Conservation (phyloP, 2,888 invertebrate genomes). For the Mesochorus sp. region DNA sequence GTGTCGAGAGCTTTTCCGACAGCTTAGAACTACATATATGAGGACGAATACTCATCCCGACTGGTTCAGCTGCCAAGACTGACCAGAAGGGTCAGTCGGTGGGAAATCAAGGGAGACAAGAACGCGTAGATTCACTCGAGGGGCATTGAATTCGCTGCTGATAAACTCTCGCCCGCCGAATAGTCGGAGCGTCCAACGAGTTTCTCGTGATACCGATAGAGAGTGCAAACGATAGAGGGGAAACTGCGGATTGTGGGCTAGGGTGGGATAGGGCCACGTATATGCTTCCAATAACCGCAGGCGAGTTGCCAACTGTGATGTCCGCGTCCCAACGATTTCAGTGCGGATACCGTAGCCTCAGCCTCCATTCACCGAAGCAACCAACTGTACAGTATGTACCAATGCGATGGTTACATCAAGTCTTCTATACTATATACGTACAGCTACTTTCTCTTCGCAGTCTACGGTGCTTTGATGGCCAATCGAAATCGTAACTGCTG, state of each 20-base stretch:
- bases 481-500: constrained; percentile 46
- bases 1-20: not conserved
- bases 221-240: constrained; percentile 34
- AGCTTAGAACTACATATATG: not conserved
- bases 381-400: not conserved
- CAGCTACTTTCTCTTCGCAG: constrained; percentile 33
- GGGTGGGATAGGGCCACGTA: constrained; percentile 57
- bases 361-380: constrained; percentile 12
- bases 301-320: constrained; percentile 76
- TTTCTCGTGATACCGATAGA: constrained; percentile 15
- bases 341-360: not conserved
- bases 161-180: constrained; percentile 50
- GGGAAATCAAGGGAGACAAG: constrained; percentile 21
- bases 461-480: constrained; percentile 38
- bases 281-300: constrained; percentile 65
- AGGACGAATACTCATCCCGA: constrained; percentile 3
- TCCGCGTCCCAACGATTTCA: constrained; percentile 70
- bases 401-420: not conserved
- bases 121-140: constrained; percentile 35
- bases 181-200: constrained; percentile 40
- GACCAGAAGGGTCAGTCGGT: constrained; percentile 33
- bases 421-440: constrained; percentile 24
- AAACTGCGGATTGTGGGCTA: constrained; percentile 62
- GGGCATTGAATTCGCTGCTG: constrained; percentile 22
- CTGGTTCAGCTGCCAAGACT: constrained; percentile 1